A percentile compares a stretch with the other conserved stretches of the same genome.
phyloP scores from a whole-genome alignment of 92 coral and sea anemone species.

The Desmophyllum pertusum region DNA sequence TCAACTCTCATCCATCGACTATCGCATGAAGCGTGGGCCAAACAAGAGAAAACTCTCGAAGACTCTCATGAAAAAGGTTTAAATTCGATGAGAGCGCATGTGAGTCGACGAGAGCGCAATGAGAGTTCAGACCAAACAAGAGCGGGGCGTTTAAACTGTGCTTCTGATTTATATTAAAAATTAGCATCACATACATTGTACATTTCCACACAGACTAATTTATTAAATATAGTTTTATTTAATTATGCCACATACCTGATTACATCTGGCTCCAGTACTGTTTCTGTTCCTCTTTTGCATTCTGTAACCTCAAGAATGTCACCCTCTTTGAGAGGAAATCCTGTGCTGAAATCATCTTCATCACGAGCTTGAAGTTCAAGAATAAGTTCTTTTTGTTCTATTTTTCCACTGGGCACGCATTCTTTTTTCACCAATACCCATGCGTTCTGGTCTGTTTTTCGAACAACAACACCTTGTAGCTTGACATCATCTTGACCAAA shows the following conservation, averaged over 20 bases:
- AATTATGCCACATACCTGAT: slow-evolving; percentile 28
- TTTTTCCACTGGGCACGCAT: background rate
- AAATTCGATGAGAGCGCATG: no score
- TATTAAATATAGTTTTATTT: background rate
- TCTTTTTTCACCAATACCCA: slow-evolving; percentile 14
- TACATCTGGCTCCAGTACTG: slow-evolving; percentile 16
- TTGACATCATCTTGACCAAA: slow-evolving; percentile 16
- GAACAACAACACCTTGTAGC: slow-evolving; percentile 24
- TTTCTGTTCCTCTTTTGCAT: background rate
- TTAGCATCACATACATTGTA: background rate
- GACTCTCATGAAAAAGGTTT: no score
- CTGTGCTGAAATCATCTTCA: background rate
- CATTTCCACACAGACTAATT: background rate
- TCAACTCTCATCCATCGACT: no score
- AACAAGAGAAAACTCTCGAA: no score
- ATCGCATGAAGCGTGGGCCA: no score
- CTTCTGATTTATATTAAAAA: background rate
- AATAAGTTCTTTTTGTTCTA: background rate
- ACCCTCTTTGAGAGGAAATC: slow-evolving; percentile 13
- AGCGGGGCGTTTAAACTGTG: background rate
- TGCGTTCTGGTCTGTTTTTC: background rate
- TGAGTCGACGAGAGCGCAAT: no score
- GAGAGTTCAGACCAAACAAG: no score
- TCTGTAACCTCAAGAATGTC: slow-evolving; percentile 39
- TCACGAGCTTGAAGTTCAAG: background rate